Evolutionary conservation across 2,113 vertebrate species (phyloP), one percentile per base, ranked within the genome.

Genomic region (Triplophysa tibetana): DNA sequence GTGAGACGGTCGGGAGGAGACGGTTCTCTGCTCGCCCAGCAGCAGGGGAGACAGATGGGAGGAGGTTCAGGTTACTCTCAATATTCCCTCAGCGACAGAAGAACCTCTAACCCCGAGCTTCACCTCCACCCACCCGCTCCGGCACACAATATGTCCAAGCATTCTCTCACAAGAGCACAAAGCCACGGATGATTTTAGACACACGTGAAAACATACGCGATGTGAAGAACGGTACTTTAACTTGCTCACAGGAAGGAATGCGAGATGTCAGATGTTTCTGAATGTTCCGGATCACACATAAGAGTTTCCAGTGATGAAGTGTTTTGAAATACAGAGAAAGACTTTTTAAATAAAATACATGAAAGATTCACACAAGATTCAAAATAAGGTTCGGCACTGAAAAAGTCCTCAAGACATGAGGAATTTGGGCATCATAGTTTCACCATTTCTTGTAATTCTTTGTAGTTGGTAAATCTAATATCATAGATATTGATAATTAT

Each of bases 1-100:
- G 1, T 23, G 45, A 14, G 38, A n/a, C 6, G 54, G 19, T 58
- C 11, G 58, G 29, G 63, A 45, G 80, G 23, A 29, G 38, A 10
- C 17, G 24, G n/a, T 64, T 23, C 75, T 76, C 81, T 73, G 60
- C 78, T 85, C 77, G 33, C 2, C 66, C 64, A 92, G 86, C 90
- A 93, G 91, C 90, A 92, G 90, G 90, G 86, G 90, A 91, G 91
- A 90, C 92, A 93, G 92, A 93, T 93, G 93, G 92, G 84, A 89
- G 86, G 88, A 86, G 91, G 92, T 89, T 93, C 91, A 91, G 89
- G 91, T 94, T 94, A 92, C 92, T 81, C 88, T 88, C 83, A 84
- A 83, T 91, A 88, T 81, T 41, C 81, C 85, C 83, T 81, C 66
- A 86, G 88, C 87, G 90, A 75, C 89, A 87, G 79, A 87, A 88